phyloP scores from a whole-genome alignment of 2,113 vertebrate genomes.

The Rafetus swinhoei region DNA sequence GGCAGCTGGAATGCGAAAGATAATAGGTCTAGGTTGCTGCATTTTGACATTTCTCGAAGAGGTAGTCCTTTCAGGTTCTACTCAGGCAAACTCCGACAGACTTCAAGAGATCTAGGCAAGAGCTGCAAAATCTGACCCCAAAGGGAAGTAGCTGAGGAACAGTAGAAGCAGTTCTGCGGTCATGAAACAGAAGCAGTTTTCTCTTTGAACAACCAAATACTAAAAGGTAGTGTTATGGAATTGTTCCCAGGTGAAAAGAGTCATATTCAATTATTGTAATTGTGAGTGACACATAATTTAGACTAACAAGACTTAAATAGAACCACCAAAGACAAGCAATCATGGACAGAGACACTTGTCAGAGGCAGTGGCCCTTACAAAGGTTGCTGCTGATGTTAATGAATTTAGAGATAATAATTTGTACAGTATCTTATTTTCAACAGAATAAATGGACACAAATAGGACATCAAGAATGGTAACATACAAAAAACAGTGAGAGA shows the following conservation, averaged over 20 bases:
- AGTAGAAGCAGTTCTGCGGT: background rate
- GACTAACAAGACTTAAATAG: background rate
- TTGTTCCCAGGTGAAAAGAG: background rate
- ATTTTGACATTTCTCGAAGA: background rate
- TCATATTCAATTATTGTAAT: background rate
- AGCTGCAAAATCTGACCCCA: background rate
- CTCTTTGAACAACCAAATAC: background rate
- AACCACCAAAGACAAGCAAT: background rate
- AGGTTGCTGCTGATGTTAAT: background rate
- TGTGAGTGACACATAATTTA: background rate
- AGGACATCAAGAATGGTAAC: too few species aligned
- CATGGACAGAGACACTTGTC: background rate
- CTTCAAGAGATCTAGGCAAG: background rate
- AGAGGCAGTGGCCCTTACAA: background rate
- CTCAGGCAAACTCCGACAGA: background rate
- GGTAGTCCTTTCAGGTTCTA: background rate
- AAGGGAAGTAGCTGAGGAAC: background rate
- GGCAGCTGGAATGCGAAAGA: background rate
- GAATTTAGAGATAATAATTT: background rate
- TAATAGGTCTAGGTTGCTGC: background rate
- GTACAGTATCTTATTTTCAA: background rate
- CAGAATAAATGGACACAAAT: too few species aligned
- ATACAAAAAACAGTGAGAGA: too few species aligned
- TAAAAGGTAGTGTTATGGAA: background rate
- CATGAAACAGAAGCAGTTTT: background rate